Conservation (phyloP, 2,888 invertebrate species). For the Rhagonycha lutea region DNA sequence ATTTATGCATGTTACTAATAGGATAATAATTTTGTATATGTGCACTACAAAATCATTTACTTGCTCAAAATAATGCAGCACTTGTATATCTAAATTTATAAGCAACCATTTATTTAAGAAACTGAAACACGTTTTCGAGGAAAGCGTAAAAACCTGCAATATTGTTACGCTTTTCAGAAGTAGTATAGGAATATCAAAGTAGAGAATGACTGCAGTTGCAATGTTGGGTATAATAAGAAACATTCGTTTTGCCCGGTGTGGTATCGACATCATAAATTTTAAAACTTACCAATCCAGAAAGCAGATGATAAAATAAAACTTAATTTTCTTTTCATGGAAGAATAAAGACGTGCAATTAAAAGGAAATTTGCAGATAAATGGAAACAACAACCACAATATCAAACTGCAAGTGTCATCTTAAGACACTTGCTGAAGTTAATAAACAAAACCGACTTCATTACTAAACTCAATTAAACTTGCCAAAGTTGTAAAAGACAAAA, state of each 20-base stretch:
- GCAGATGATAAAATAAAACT: background rate
- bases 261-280: background rate
- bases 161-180: conserved; percentile 1
- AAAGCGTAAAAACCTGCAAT: conserved; percentile 17
- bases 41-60: conserved; percentile 26
- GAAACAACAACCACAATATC: background rate
- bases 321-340: background rate
- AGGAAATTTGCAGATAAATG: conserved; percentile 3
- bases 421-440: background rate
- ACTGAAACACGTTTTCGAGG: conserved; percentile 8
- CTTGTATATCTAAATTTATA: background rate
- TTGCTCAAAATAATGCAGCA: conserved; percentile 6
- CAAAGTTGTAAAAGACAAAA: background rate
- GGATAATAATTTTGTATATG: conserved; percentile 28
- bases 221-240: conserved; percentile 12
- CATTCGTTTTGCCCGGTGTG: conserved; percentile 9
- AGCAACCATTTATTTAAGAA: background rate
- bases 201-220: conserved; percentile 22
- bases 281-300: background rate
- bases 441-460: background rate
- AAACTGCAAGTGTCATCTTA: background rate
- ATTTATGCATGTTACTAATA: conserved; percentile 33
- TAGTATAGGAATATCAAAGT: conserved; percentile 12
- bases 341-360: background rate
- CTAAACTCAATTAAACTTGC: background rate